Percentiles rank a stretch among this genome's conserved stretches.
Conservation (phyloP, 2,797 vertebrate species). For the Coregonus sp. region DNA sequence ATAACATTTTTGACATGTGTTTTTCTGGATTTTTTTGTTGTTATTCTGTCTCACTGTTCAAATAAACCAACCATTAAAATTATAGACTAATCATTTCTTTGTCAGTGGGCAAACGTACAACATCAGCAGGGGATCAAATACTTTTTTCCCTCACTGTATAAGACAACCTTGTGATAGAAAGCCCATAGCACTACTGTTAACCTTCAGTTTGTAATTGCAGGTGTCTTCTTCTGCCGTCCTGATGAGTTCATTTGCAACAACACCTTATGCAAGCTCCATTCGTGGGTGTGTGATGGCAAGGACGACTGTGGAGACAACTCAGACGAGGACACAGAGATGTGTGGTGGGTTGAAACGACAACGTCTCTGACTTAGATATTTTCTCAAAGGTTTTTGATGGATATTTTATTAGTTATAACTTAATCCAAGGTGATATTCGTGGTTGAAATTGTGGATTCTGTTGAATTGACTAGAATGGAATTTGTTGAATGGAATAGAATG, state of each 20-base stretch:
- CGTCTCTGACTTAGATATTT: neutral
- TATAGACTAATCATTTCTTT: too few relatives aligned
- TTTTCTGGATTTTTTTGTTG: too few relatives aligned
- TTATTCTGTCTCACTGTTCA: too few relatives aligned
- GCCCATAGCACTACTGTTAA: neutral
- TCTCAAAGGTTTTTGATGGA: conserved; percentile 17
- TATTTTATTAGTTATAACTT: conserved; percentile 39
- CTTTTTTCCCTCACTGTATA: neutral
- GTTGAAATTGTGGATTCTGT: neutral
- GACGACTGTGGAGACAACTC: conserved; percentile 98
- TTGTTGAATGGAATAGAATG: too few relatives aligned
- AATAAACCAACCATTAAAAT: too few relatives aligned
- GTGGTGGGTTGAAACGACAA: conserved; percentile 78
- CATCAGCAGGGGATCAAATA: too few relatives aligned
- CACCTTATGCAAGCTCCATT: conserved; percentile 93
- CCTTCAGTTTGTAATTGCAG: conserved; percentile 69
- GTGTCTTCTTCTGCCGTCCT: conserved; percentile 88
- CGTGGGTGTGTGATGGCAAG: conserved; percentile 96
- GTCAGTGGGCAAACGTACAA: too few relatives aligned
- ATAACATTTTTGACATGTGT: too few relatives aligned
- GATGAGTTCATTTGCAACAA: conserved; percentile 99
- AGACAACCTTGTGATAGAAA: neutral
- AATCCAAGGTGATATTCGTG: neutral
- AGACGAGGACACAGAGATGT: conserved; percentile 91
- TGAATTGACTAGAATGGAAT: too few relatives aligned